Evolutionary conservation across 2,888 invertebrate species (phyloP), one percentile per base, ranked within the genome.

Genomic region (Pycnomerus fuliginosus): DNA sequence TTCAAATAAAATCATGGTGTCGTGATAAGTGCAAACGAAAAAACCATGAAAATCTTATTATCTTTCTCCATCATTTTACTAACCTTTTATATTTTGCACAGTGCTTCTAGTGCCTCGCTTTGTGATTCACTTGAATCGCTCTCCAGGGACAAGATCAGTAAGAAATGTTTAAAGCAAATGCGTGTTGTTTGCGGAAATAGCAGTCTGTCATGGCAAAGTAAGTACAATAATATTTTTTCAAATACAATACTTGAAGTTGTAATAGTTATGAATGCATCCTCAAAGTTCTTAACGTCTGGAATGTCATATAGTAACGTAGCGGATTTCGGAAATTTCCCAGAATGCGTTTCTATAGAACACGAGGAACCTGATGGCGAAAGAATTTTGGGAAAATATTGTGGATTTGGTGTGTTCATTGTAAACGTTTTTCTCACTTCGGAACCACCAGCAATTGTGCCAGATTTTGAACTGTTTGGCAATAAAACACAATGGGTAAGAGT

Each of bases 251-350:
- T 31, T 31, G 20, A 20, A 8, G 4, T 35, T 37, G 14, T n/a
- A n/a, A n/a, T 10, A 45, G 45, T 45, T 15, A 40, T 20, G 20
- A 40, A 45, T 16, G 45, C 45, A 1, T 35, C 40, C 11, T 40
- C 40, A 7, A 45, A 40, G 22, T 22, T 36, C n/a, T 27, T 32
- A n/a, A 40, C 20, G 2, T n/a, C 39, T 8, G 45, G 45, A 13
- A 28, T 40, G 22, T 16, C 40, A 3, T 45, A 45, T 16, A 40
- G 34, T 7, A 40, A 35, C 25, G 31, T 25, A 4, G 24, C 31
- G 3, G 39, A 40, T 24, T 45, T 25, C 10, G 45, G 45, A 3
- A 45, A 45, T 13, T 45, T 39, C 16, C 36, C 35, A 3, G 40
- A 45, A 29, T 45, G 45, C 16, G 17, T 40, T 1, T 16, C 39